Evolutionary conservation across 1,140 invertebrate genomes (phyloP).

Genomic region (Lordiphosa collinella): DNA sequence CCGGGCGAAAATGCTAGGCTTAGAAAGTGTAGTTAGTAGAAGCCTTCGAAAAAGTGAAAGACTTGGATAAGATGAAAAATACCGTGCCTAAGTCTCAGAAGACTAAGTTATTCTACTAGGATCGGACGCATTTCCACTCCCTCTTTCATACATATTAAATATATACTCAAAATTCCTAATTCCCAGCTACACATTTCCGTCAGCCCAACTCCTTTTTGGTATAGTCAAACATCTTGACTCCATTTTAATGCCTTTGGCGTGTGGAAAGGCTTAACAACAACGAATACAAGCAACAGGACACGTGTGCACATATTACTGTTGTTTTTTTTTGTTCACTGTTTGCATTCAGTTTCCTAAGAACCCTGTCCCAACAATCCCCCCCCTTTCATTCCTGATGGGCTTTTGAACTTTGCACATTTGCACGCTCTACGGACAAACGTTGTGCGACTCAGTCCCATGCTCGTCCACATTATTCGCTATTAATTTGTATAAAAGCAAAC

Average conservation of each 20-base stretch:
- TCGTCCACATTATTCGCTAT: conserved; percentile 39
- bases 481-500: conserved; percentile 55
- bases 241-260: conserved; percentile 14
- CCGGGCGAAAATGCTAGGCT: too few relatives aligned
- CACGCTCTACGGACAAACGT: conserved; percentile 7
- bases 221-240: conserved; percentile 31
- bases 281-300: conserved; percentile 17
- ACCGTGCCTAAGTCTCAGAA: too few relatives aligned
- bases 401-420: conserved; percentile 28
- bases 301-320: conserved; percentile 18
- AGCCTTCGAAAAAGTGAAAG: too few relatives aligned
- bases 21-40: too few relatives aligned
- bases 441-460: conserved; percentile 6
- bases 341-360: conserved; percentile 18
- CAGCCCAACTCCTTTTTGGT: conserved; percentile 19
- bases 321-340: too few relatives aligned
- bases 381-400: not conserved
- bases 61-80: too few relatives aligned
- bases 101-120: too few relatives aligned
- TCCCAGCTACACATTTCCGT: not conserved
- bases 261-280: conserved; percentile 29
- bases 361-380: not conserved
- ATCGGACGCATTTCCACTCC: not conserved
- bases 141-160: not conserved
- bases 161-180: not conserved